Percentiles rank a stretch among this genome's conserved stretches.
These are phyloP conservation scores for Donacobius atricapilla DNA, from an alignment of 2,113 vertebrate genomes.

Conservation along the genomic window DNA sequence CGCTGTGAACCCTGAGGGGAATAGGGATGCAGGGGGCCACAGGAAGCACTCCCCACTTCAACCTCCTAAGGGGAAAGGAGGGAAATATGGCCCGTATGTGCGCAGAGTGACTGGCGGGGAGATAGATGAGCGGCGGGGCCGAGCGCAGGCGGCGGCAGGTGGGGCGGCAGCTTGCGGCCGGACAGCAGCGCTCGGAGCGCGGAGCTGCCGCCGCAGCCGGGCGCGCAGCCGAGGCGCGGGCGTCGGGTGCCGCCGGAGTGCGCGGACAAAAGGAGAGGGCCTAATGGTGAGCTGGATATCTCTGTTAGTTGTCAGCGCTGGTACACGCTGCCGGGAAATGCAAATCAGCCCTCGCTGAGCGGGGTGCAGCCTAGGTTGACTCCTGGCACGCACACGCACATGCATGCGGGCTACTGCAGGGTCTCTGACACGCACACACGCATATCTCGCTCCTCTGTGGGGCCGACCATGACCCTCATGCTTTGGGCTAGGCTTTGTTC, in stretches of 20 bases:
- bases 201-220: background rate
- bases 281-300: constrained; percentile 87
- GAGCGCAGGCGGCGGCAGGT: background rate
- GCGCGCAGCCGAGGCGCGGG: background rate
- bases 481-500: constrained; percentile 84
- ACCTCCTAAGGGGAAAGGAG: background rate
- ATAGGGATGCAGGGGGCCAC: rapidly evolving
- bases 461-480: constrained; percentile 81
- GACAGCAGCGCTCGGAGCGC: background rate
- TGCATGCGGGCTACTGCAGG: background rate
- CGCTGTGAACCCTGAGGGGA: background rate
- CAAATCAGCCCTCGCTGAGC: constrained; percentile 79
- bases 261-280: constrained; percentile 82
- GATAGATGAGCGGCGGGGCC: too few relatives aligned
- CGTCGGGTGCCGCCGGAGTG: background rate
- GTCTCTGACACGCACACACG: background rate
- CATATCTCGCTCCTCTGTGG: background rate
- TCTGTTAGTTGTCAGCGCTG: constrained; percentile 93
- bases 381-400: background rate
- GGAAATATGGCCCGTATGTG: too few relatives aligned
- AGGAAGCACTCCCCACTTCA: background rate
- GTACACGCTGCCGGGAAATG: constrained; percentile 88
- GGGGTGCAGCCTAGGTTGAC: constrained; percentile 25
- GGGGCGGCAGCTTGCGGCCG: background rate
- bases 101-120: rapidly evolving